Base-by-base conservation (phyloP, 2,113 vertebrate species). In the Anarrhichthys ocellatus region DNA sequence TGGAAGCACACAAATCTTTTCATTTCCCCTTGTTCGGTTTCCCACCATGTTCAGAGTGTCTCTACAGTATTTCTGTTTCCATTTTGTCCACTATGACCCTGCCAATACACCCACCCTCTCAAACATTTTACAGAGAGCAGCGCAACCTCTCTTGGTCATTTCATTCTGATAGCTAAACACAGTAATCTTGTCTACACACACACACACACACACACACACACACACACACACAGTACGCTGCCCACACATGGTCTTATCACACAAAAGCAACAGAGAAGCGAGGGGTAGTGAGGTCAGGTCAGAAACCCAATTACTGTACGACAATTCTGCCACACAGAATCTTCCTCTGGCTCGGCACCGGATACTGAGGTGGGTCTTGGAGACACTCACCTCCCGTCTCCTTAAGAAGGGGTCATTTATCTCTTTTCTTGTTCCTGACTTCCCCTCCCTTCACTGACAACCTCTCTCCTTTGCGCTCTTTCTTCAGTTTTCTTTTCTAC, bases 201-300 rank as follows among this genome's bases (percentile, higher is more conserved):
- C 76, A 70, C 59, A 72, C 74, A 75, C 76, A 71, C 78, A 71
- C 59, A 72, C 74, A 72, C 72, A 69, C 74, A 69, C 38, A 83
- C 77, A 77, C 75, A 78, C 78, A 84, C 78, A 77, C 78, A 68
- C 54, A 66, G 79, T 75, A n/a, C 22, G 13, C 92, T 89, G 84
- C 94, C 92, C 90, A 93, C 92, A 88, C 89, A 90, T 72, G 78
- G 88, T 86, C 90, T 88, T 92, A 93, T 93, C 92, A 70, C 50
- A 90, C 61, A 87, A 86, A 91, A 89, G 91, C 72, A 91, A 91
- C 85, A 86, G 83, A 74, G 82, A 84, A 76, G 85, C 78, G 64
- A 75, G 86, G 88, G 79, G 88, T 84, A 81, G 76, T 17, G 79
- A 87, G 89, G 90, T 92, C 90, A 90, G 90, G 90, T 92, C 92